phyloP scores from a whole-genome alignment of 2,797 vertebrate genomes.

The Anas flavirostris region DNA sequence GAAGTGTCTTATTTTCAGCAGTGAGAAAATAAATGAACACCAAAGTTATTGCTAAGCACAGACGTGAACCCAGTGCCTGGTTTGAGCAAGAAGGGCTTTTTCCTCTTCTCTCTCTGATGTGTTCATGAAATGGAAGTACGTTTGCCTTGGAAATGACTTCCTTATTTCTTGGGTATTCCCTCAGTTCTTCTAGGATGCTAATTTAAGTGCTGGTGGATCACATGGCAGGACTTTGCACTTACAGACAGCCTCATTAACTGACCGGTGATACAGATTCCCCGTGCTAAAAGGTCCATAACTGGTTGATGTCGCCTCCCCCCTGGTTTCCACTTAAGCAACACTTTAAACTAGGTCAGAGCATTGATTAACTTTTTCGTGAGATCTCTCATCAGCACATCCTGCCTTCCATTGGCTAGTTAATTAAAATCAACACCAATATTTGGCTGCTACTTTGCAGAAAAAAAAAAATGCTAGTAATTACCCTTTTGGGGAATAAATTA shows the following conservation, averaged over 20 bases:
- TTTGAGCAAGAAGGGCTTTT: neutral
- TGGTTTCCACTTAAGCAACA: constrained; percentile 31
- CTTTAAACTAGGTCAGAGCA: constrained; percentile 18
- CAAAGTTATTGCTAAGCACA: neutral
- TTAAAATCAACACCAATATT: constrained; percentile 45
- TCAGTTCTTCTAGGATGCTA: neutral
- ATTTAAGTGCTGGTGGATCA: neutral
- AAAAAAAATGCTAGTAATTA: neutral
- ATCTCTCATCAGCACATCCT: neutral
- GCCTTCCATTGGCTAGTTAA: constrained; percentile 37
- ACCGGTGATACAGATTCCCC: neutral
- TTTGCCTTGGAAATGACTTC: neutral
- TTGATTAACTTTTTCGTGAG: constrained; percentile 55
- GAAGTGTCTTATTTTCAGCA: neutral
- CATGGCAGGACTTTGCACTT: neutral
- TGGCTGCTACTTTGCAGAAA: neutral
- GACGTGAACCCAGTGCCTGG: neutral
- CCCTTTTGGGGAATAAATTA: neutral
- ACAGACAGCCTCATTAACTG: neutral
- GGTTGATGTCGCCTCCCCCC: neutral
- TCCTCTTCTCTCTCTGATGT: neutral
- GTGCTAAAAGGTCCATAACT: neutral
- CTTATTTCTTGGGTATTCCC: neutral
- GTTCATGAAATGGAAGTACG: neutral
- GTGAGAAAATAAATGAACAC: neutral